phyloP scores from a whole-genome alignment of 2,797 vertebrate genomes.

The Notamacropus eugenii region DNA sequence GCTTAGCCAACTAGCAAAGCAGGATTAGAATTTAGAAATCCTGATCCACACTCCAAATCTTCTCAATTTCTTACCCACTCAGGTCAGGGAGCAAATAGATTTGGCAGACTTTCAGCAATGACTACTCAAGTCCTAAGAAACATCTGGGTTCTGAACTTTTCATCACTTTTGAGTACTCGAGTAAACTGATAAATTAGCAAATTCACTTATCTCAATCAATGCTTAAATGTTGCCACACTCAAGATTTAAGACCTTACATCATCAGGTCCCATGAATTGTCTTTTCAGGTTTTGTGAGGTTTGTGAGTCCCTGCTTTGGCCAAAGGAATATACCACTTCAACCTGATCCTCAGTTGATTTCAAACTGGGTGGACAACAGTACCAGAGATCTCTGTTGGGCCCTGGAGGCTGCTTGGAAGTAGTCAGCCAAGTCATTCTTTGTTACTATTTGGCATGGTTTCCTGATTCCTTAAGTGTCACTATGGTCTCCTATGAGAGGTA shows the following conservation, averaged over 20 bases:
- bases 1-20: neutral
- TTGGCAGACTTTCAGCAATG: slow-evolving; percentile 12
- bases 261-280: neutral
- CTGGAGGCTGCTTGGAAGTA: slow-evolving; percentile 29
- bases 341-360: slow-evolving; percentile 8
- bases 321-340: slow-evolving; percentile 23
- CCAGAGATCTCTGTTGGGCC: slow-evolving; percentile 32
- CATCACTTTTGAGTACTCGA: slow-evolving; percentile 27
- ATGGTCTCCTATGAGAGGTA: neutral
- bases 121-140: neutral
- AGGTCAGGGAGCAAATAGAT: neutral
- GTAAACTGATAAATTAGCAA: neutral
- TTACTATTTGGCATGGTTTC: slow-evolving; percentile 29
- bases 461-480: neutral
- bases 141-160: slow-evolving; percentile 16
- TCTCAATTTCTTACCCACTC: slow-evolving; percentile 40
- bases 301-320: neutral
- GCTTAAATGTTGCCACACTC: slow-evolving; percentile 21
- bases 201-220: slow-evolving; percentile 14
- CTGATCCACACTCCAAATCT: neutral
- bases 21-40: slow-evolving; percentile 1
- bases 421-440: slow-evolving; percentile 44
- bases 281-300: neutral
- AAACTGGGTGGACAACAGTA: slow-evolving; percentile 9
- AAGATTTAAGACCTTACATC: slow-evolving; percentile 16